phyloP scores from a whole-genome alignment of 92 coral and sea anemone species.

The Metridium senile region DNA sequence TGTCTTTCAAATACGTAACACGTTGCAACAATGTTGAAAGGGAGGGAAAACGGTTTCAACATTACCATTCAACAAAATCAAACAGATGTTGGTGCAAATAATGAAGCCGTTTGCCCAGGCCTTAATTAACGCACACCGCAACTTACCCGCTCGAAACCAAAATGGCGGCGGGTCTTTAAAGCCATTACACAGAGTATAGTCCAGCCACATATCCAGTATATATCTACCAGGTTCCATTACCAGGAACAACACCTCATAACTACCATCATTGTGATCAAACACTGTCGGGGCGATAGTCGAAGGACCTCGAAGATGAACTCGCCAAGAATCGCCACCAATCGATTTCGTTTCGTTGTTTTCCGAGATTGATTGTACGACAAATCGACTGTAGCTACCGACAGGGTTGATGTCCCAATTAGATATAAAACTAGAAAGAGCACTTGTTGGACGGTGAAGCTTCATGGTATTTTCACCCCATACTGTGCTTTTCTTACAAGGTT shows the following conservation, averaged over 20 bases:
- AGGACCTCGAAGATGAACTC: slow-evolving; percentile 69
- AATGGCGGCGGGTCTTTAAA: slow-evolving; percentile 80
- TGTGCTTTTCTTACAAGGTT: slow-evolving; percentile 68
- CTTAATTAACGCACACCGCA: too few species aligned
- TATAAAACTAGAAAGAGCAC: slow-evolving; percentile 65
- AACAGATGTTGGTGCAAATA: too few species aligned
- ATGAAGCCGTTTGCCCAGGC: too few species aligned
- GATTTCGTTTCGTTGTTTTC: slow-evolving; percentile 43
- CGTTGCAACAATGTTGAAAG: too few species aligned
- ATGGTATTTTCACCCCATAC: slow-evolving; percentile 46
- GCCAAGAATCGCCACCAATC: slow-evolving; percentile 91
- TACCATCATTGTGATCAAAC: slow-evolving; percentile 70
- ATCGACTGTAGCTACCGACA: slow-evolving; percentile 77
- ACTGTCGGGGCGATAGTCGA: slow-evolving; percentile 73
- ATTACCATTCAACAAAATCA: too few species aligned
- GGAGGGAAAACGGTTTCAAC: too few species aligned
- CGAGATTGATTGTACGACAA: slow-evolving; percentile 68
- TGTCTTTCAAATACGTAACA: too few species aligned
- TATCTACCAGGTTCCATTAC: slow-evolving; percentile 79
- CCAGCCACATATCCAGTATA: slow-evolving; percentile 64
- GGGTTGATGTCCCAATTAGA: slow-evolving; percentile 63
- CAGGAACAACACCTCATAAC: slow-evolving; percentile 77
- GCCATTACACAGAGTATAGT: slow-evolving; percentile 85
- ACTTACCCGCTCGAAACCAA: slow-evolving; percentile 84
- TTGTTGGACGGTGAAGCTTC: slow-evolving; percentile 30